Evolutionary conservation across 2,113 vertebrate species (phyloP).

Genomic region (Cynocephalus volans): DNA sequence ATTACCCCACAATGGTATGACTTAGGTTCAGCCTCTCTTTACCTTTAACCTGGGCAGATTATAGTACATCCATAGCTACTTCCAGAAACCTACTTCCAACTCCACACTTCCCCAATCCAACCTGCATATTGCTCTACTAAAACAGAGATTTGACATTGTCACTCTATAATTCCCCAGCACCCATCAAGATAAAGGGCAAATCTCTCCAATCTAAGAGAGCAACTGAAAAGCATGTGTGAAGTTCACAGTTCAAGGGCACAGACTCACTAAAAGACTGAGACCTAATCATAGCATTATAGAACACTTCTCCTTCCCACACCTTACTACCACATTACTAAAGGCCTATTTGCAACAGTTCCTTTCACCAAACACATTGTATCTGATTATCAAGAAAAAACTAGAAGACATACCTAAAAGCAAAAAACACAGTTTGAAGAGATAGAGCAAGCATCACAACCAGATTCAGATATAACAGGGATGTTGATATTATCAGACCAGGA

Average conservation of each 20-base stretch:
- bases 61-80: neutral
- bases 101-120: neutral
- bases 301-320: too few species aligned
- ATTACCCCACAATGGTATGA: neutral
- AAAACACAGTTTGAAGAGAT: neutral
- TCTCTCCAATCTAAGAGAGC: too few species aligned
- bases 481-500: neutral
- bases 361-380: too few species aligned
- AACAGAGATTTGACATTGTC: neutral
- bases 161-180: neutral
- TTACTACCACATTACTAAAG: too few species aligned
- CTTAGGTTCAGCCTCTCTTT: neutral
- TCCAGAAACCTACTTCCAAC: neutral
- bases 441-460: neutral
- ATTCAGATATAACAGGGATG: neutral
- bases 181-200: neutral
- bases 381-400: neutral
- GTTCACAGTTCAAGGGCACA: too few species aligned
- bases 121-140: neutral
- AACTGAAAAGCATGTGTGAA: too few species aligned
- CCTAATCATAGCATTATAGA: too few species aligned
- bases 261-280: too few species aligned
- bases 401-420: neutral
- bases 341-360: too few species aligned
- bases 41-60: neutral